Evolutionary conservation across 2,888 invertebrate genomes (phyloP).

Genomic region (Lepidocyrtinus sp.): DNA sequence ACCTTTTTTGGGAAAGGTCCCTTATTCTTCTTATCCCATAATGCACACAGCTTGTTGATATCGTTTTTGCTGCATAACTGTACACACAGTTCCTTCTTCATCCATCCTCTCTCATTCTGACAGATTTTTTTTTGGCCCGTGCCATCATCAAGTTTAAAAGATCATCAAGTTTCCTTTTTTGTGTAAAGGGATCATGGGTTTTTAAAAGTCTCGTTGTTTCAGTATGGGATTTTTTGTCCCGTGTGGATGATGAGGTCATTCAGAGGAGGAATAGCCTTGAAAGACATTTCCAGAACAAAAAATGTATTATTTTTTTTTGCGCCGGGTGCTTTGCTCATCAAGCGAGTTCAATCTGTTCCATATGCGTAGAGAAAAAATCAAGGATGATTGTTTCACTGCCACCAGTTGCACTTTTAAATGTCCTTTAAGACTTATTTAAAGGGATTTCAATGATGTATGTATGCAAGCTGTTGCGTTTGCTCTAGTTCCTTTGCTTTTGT

Average conservation of each 20-base stretch:
- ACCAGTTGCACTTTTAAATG: conserved; percentile 48
- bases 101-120: conserved; percentile 11
- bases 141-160: conserved; percentile 46
- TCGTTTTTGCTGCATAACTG: conserved; percentile 27
- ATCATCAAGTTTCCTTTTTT: conserved; percentile 57
- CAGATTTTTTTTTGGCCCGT: conserved; percentile 55
- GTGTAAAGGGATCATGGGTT: conserved; percentile 34
- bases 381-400: conserved; percentile 21
- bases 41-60: not conserved
- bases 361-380: conserved; percentile 21
- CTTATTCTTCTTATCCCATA: not conserved
- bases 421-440: conserved; percentile 23
- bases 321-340: conserved; percentile 20
- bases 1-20: not conserved
- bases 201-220: conserved; percentile 8
- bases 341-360: conserved; percentile 44
- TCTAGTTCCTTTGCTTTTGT: conserved; percentile 23
- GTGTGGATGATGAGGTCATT: conserved; percentile 56
- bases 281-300: conserved; percentile 37
- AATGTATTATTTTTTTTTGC: conserved; percentile 12
- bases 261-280: conserved; percentile 21
- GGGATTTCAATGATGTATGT: conserved; percentile 28
- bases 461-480: conserved; percentile 57
- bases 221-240: conserved; percentile 35
- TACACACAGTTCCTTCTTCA: conserved; percentile 10